Evolutionary conservation across 1,140 invertebrate genomes (phyloP).

Genomic region (Trichoplusia ni): DNA sequence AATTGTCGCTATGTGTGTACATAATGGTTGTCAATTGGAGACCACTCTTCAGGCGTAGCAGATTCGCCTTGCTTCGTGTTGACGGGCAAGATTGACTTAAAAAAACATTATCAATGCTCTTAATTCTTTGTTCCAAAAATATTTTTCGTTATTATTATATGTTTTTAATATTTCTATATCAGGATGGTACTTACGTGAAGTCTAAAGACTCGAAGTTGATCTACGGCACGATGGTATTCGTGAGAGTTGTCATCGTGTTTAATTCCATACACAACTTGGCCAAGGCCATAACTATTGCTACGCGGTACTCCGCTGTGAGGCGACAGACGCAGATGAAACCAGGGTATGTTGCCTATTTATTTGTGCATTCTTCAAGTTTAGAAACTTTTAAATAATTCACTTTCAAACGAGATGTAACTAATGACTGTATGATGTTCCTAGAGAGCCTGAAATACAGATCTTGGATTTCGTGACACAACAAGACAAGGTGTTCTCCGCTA

Average conservation of each 20-base stretch:
- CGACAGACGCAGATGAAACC: conserved; percentile 91
- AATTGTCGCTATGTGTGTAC: too few relatives aligned
- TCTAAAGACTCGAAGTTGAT: conserved; percentile 91
- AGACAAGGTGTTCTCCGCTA: conserved; percentile 92
- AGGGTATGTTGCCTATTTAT: conserved; percentile 82
- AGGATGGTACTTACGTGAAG: conserved; percentile 95
- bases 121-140: too few relatives aligned
- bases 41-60: too few relatives aligned
- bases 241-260: conserved; percentile 90
- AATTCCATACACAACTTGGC: conserved; percentile 87
- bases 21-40: too few relatives aligned
- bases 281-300: conserved; percentile 92
- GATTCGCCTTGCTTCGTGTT: too few relatives aligned
- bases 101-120: too few relatives aligned
- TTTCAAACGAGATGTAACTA: too few relatives aligned
- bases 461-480: conserved; percentile 97
- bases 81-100: too few relatives aligned
- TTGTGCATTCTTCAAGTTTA: too few relatives aligned
- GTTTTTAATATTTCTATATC: conserved; percentile 49
- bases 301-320: conserved; percentile 93
- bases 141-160: too few relatives aligned
- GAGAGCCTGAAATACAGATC: conserved; percentile 92
- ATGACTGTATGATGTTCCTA: too few relatives aligned
- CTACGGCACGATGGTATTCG: conserved; percentile 97
- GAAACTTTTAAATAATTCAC: too few relatives aligned